Base-by-base conservation (phyloP, 37 sponge, comb jelly and placozoan genomes). In the Hexactinellida sp. region DNA sequence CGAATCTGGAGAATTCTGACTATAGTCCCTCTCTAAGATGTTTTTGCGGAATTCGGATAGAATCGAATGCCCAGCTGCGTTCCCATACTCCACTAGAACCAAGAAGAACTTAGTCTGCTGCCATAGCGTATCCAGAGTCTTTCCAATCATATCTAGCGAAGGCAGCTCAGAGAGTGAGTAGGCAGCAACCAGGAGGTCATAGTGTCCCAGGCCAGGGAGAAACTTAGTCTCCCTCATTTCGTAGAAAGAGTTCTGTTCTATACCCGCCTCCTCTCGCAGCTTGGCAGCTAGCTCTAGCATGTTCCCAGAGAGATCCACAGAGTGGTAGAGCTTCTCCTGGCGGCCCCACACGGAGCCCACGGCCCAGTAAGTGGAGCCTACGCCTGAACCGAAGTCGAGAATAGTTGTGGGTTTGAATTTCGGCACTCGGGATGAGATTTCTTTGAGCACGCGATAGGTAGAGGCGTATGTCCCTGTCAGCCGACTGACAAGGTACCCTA, bases 331-430 rank as follows among this genome's bases (percentile, higher is more conserved):
- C 25, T 38, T 38, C 3, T 30, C 84, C 19, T 83, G 36, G 9
- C 38, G 38, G 1, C 84, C 84, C 39, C 86, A 85, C 32, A 86
- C 54, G 47, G 38, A 36, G 36, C 37, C 37, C 24, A 39, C 93
- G 25, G 84, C 94, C 97, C 97, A 96, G 3, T 87, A 88, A 30
- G 92, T 90, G n/a, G 95, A 92, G 23, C 97, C 97, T 82, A 96
- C 52, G 37, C 97, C 97, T 39, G 97, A 96, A 83, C 97, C 97
- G 86, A 94, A 96, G 85, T 96, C 97, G 13, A 96, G 85, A 39
- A 96, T 39, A 24, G 91, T 94, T 63, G 89, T 84, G 0, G 97
- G 97, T 36, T 83, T 52, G 83, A 90, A 93, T n/a, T 71, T 38
- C 16, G 90, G 87, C 30, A 83, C 82, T n/a, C 85, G 52, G 37